Conservation (phyloP, 64 coral and sea anemone species). For the Pocillopora verrucosa region DNA sequence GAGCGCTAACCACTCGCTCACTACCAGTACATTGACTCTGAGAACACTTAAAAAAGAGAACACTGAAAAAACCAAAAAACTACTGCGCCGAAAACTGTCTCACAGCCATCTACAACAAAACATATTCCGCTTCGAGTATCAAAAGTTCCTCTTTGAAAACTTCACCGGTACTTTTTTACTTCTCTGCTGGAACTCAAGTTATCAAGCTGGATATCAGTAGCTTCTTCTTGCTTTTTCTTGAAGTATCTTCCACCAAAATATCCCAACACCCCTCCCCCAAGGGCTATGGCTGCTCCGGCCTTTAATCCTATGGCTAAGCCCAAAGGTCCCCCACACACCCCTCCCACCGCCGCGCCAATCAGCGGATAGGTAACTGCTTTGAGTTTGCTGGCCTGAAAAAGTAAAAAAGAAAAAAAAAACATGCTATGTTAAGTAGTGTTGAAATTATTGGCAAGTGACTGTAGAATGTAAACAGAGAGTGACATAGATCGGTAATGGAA, state of each 20-base stretch:
- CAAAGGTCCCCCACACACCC: constrained; percentile 69
- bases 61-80: no score
- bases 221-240: constrained; percentile 61
- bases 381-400: constrained; percentile 72
- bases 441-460: neutral
- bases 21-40: no score
- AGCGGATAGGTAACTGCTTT: constrained; percentile 71
- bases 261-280: constrained; percentile 68
- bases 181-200: constrained; percentile 75
- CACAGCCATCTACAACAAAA: neutral
- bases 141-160: neutral
- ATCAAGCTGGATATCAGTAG: constrained; percentile 78
- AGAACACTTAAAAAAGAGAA: no score
- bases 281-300: constrained; percentile 68
- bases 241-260: constrained; percentile 73
- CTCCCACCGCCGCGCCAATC: constrained; percentile 75
- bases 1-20: no score
- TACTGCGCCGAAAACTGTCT: neutral
- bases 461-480: no score
- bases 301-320: constrained; percentile 78
- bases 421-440: neutral
- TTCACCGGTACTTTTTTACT: constrained; percentile 37
- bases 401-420: neutral
- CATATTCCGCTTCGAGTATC: neutral
- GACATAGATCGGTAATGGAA: no score